A percentile compares a stretch with the other conserved stretches of the same genome.
phyloP scores from a whole-genome alignment of 2,797 vertebrate genomes.

The Gallinago solitaria region DNA sequence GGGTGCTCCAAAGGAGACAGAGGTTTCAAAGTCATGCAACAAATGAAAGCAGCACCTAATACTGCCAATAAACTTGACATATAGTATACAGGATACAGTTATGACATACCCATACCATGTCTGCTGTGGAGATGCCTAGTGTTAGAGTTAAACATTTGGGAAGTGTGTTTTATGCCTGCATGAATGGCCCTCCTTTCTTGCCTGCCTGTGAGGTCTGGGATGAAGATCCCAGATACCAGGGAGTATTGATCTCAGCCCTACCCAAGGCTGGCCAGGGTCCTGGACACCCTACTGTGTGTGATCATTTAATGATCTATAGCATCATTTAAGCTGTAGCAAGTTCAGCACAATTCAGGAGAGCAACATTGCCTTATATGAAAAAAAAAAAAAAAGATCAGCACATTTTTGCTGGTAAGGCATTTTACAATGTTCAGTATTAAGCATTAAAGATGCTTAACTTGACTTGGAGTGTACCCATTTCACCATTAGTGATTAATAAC shows the following conservation, averaged over 20 bases:
- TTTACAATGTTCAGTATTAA: not conserved
- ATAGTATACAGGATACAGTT: not conserved
- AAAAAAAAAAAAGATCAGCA: not conserved
- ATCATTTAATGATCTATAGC: not conserved
- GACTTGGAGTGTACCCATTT: not conserved
- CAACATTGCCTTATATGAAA: not conserved
- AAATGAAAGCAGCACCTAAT: not conserved
- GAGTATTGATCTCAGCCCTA: not conserved
- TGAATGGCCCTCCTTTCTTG: not conserved
- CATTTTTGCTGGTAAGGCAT: not conserved
- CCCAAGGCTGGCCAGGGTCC: not conserved
- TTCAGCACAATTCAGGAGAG: not conserved
- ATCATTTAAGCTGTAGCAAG: not conserved
- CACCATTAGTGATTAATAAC: not conserved
- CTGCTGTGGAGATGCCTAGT: not conserved
- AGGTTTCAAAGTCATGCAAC: not conserved
- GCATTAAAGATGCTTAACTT: not conserved
- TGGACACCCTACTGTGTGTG: not conserved
- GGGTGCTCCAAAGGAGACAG: not conserved
- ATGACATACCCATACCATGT: not conserved
- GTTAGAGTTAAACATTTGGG: not conserved
- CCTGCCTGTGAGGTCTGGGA: not conserved
- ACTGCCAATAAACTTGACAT: not conserved
- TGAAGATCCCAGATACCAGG: not conserved
- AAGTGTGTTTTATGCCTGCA: rapidly evolving